Evolutionary conservation across 2,888 invertebrate genomes (phyloP), one percentile per base, ranked within the genome.

Genomic region (Linnaemya tessellans): DNA sequence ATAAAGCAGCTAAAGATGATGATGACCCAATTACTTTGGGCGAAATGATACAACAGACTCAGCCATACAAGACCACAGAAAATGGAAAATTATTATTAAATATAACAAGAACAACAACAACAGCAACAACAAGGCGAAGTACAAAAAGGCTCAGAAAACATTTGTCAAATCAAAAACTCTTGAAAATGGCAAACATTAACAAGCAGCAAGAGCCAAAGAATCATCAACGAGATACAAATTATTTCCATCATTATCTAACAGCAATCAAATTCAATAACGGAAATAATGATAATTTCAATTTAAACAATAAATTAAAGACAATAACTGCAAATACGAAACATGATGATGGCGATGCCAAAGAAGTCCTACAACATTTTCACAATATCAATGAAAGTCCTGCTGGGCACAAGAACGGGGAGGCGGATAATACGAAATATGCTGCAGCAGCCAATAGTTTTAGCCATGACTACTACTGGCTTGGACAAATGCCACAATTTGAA

Each of bases 401-500:
- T 58, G 49, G 41, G 22, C 22, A 20, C 20, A 9, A n/a, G 5
- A 41, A 41, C 3, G 38, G 3, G n/a, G 51, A 54, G 20, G 7
- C 67, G 7, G 15, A 56, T 70, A 73, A 74, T 70, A 71, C 46
- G n/a, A 81, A 74, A 64, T 71, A 75, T 46, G 75, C 75, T 79
- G 58, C 5, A 35, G 10, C 68, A 51, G 20, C 43, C 65, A 70
- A 79, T 79, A 74, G 62, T 51, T 77, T 68, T 4, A 58, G 80
- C 38, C 46, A 46, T 41, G 38, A 46, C 4, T 20, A 62, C 20
- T 2, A 30, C n/a, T 62, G 73, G 62, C 58, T 78, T 84, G 77
- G 84, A 84, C 70, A 71, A 25, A 43, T 84, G 84, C 81, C 84
- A 84, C 80, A 81, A 70, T 56, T 71, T 54, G 70, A 77, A 56